Evolutionary conservation across 2,113 vertebrate genomes (phyloP).

Genomic region (Burhinus bistriatus): DNA sequence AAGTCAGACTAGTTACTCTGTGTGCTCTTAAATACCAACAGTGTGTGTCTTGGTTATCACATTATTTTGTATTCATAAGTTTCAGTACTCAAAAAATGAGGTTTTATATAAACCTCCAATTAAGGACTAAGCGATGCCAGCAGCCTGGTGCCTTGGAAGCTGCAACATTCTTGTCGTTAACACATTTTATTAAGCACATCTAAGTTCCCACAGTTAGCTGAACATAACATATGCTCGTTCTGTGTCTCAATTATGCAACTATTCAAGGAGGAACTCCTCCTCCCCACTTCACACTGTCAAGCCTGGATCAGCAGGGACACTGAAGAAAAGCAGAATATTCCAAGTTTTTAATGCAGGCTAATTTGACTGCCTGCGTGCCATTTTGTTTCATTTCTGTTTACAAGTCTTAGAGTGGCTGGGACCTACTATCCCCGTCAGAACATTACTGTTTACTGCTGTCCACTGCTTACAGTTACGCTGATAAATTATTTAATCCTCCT

Average conservation of each 20-base stretch:
- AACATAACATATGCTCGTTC: slow-evolving; percentile 47
- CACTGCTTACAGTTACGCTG: neutral
- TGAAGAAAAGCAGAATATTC: slow-evolving; percentile 6
- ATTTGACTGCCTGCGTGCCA: neutral
- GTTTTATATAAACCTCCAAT: slow-evolving; percentile 44
- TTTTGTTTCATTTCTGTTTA: neutral
- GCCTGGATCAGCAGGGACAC: slow-evolving; percentile 28
- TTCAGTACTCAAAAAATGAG: slow-evolving; percentile 24
- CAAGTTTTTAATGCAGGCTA: neutral
- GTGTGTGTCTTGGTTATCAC: neutral
- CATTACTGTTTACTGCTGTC: neutral
- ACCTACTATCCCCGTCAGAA: neutral
- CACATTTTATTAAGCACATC: slow-evolving; percentile 40
- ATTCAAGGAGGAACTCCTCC: slow-evolving; percentile 24
- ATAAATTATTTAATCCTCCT: neutral
- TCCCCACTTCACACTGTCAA: slow-evolving; percentile 33
- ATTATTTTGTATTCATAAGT: slow-evolving; percentile 11
- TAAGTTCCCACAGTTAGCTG: slow-evolving; percentile 29
- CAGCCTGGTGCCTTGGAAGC: slow-evolving; percentile 47
- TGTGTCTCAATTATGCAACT: slow-evolving; percentile 29
- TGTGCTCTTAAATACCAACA: neutral
- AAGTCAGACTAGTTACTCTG: neutral
- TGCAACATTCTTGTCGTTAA: slow-evolving; percentile 36
- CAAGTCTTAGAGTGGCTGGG: neutral
- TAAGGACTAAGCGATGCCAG: slow-evolving; percentile 35